Conservation (phyloP, 2,797 vertebrate genomes). For the Lacerta viridis region DNA sequence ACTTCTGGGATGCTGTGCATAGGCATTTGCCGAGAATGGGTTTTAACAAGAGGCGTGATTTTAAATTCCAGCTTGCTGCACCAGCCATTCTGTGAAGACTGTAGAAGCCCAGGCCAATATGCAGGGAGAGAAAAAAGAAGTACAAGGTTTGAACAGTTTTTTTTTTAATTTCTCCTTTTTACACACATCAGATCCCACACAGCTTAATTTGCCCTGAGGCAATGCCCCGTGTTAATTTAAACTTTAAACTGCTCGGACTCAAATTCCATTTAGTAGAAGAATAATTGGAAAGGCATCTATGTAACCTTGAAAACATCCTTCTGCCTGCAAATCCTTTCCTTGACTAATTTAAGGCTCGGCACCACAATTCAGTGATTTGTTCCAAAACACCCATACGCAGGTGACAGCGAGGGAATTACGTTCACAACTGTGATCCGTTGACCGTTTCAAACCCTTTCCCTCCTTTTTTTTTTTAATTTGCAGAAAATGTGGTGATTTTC, state of each 20-base stretch:
- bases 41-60: slow-evolving; percentile 50
- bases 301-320: slow-evolving; percentile 26
- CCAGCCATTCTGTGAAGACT: slow-evolving; percentile 91
- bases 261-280: not conserved
- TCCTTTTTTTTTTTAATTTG: slow-evolving; percentile 46
- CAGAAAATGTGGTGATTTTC: slow-evolving; percentile 94
- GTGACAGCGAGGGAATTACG: slow-evolving; percentile 26
- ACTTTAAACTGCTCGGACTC: slow-evolving; percentile 30
- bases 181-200: slow-evolving; percentile 5
- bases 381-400: not conserved
- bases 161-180: slow-evolving; percentile 49
- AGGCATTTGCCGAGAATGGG: slow-evolving; percentile 18
- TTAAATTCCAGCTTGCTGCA: slow-evolving; percentile 89
- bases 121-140: slow-evolving; percentile 95
- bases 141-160: slow-evolving; percentile 85
- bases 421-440: slow-evolving; percentile 12
- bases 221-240: slow-evolving; percentile 5
- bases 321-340: not conserved
- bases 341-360: slow-evolving; percentile 41
- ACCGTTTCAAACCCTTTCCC: slow-evolving; percentile 23
- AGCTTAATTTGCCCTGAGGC: not conserved
- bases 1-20: slow-evolving; percentile 29
- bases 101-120: slow-evolving; percentile 90
- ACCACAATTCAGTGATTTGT: slow-evolving; percentile 41
- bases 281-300: not conserved